Evolutionary conservation across 1,140 invertebrate genomes (phyloP).

Genomic region (Scylla paramamosain): DNA sequence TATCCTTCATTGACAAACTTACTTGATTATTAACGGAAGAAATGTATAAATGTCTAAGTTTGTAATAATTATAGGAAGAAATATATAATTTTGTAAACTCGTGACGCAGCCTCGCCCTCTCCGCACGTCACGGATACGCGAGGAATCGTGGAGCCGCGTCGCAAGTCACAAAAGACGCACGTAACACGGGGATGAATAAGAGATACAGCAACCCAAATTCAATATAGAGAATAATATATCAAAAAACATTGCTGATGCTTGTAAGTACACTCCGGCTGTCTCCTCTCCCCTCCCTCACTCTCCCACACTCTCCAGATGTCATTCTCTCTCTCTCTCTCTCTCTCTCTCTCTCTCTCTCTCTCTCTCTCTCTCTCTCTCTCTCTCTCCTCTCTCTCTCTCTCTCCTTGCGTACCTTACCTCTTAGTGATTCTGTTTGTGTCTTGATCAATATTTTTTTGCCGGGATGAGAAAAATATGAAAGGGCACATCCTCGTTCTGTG

Average conservation of each 20-base stretch:
- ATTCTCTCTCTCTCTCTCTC: not conserved
- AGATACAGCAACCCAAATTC: not conserved
- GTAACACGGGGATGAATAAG: not conserved
- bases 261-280: not conserved
- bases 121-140: too few species aligned
- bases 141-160: too few species aligned
- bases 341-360: slow-evolving; percentile 38
- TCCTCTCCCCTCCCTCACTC: slow-evolving; percentile 23
- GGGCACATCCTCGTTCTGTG: not conserved
- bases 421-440: slow-evolving; percentile 8
- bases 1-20: not conserved
- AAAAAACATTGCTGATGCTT: not conserved
- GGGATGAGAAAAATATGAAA: slow-evolving; percentile 5
- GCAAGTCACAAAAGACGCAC: not conserved
- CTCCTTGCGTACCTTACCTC: not conserved
- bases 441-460: not conserved
- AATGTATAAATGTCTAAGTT: too few species aligned
- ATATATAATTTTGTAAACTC: too few species aligned
- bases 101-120: too few species aligned
- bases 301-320: not conserved
- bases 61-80: too few species aligned
- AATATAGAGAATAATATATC: slow-evolving; percentile 11
- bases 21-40: too few species aligned
- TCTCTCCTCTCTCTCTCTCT: not conserved
- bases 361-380: not conserved